Base-by-base conservation (phyloP, 2,113 vertebrate species). In the Thalassarche chlororhynchos region DNA sequence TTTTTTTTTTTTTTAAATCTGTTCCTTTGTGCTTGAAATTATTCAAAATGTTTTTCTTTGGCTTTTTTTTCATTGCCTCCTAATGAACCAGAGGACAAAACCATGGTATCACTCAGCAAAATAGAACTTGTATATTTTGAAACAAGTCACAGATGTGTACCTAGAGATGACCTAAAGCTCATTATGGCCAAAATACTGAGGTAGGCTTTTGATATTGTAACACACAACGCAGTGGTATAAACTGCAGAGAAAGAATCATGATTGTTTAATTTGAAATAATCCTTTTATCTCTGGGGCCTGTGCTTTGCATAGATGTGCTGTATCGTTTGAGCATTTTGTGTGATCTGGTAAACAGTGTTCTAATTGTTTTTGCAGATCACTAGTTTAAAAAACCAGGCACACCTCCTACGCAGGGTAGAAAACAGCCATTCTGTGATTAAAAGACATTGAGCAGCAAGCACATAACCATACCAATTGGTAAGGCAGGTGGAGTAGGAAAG, bases 351-450 rank as follows among this genome's bases (percentile, higher is more conserved):
- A 97, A 92, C 51, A 90, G 72, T 55, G 66, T 93, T 54, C 82
- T 94, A 96, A 95, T 96, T 92, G 91, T 51, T 97, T 96, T n/a
- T 94, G 89, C 57, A 91, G 87, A 76, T 87, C 28, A 47, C 77
- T 90, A 65, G 60, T 75, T 94, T 62, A 74, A 90, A 97, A 90
- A 87, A n/a, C 55, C 66, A 75, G 68, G 21, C 69, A 80, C 69
- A 60, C 87, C 64, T 93, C 87, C 90, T 96, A 85, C 31, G 5
- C 40, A 54, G 57, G 20, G n/a, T 51, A 64, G 77, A 62, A 87
- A 89, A 60, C 38, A 46, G 14, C 26, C 9, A 21, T 64, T 92
- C 71, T 86, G 29, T 89, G 51, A 89, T 77, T 81, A 72, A 90
- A 88, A 75, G 64, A 38, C 6, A 4, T 1, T 19, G 69, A 84